Evolutionary conservation across 2,113 vertebrate species (phyloP).

Genomic region (Passer domesticus): DNA sequence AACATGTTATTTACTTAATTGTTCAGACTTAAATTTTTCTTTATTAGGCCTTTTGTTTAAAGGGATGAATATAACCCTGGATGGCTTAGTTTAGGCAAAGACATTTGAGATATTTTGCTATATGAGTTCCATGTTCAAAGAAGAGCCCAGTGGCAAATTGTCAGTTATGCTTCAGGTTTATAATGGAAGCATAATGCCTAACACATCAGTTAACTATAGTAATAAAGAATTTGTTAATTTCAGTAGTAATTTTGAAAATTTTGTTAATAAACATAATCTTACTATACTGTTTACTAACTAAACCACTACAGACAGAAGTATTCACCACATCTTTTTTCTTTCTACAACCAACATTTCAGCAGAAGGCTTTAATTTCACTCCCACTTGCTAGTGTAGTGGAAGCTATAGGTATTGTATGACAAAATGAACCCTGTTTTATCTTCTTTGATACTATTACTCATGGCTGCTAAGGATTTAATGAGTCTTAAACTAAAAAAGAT

Average conservation of each 20-base stretch:
- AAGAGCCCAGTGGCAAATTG: not conserved
- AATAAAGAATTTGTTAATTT: not conserved
- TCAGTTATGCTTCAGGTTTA: not conserved
- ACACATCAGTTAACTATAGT: not conserved
- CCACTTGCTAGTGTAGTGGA: not conserved
- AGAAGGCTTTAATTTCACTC: slow-evolving; percentile 57
- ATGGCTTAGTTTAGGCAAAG: not conserved
- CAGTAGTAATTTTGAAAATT: not conserved
- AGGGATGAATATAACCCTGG: not conserved
- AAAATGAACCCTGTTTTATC: slow-evolving; percentile 43
- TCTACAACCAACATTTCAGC: not conserved
- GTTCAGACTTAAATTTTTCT: not conserved
- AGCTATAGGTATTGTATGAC: slow-evolving; percentile 51
- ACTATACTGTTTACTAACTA: not conserved
- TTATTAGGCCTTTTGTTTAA: not conserved
- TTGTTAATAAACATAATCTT: not conserved
- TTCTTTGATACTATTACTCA: slow-evolving; percentile 51
- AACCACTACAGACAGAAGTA: not conserved
- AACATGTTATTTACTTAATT: not conserved
- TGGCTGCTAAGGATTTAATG: slow-evolving; percentile 56
- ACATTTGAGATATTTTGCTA: not conserved
- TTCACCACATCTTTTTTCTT: not conserved
- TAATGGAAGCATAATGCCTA: not conserved
- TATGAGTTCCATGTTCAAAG: not conserved
- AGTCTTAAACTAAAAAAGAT: slow-evolving; percentile 63